These are phyloP conservation scores for Meteorus sp. DNA, from an alignment of 1,140 invertebrate genomes.

Conservation along the genomic window DNA sequence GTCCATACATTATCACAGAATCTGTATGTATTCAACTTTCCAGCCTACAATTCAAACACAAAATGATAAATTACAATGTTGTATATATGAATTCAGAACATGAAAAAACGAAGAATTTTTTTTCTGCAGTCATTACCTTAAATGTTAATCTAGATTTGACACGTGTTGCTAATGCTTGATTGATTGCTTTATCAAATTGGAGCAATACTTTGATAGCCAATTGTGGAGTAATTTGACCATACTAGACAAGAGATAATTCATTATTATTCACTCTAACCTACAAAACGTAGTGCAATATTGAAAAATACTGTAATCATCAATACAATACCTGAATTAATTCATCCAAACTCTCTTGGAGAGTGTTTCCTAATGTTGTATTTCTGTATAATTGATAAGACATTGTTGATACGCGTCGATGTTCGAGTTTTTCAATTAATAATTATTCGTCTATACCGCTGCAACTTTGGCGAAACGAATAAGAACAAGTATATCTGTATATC, in stretches of 20 bases:
- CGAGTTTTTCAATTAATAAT: too few relatives aligned
- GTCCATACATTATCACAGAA: slow-evolving; percentile 99
- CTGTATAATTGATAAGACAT: slow-evolving; percentile 97
- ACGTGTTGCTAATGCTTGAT: slow-evolving; percentile 87
- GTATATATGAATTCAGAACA: slow-evolving; percentile 7
- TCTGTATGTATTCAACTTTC: slow-evolving; percentile 96
- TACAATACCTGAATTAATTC: slow-evolving; percentile 79
- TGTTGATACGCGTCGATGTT: too few relatives aligned
- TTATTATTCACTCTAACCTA: slow-evolving; percentile 22
- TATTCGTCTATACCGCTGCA: too few relatives aligned
- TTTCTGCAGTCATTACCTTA: slow-evolving; percentile 67
- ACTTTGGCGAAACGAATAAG: too few relatives aligned
- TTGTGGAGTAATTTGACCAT: slow-evolving; percentile 92
- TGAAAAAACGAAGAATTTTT: background rate
- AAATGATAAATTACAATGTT: slow-evolving; percentile 14
- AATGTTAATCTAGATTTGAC: slow-evolving; percentile 93
- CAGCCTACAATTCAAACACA: slow-evolving; percentile 66
- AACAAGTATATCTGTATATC: too few relatives aligned
- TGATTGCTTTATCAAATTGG: slow-evolving; percentile 97
- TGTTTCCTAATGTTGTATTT: slow-evolving; percentile 96
- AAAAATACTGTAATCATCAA: background rate
- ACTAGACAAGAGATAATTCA: slow-evolving; percentile 66
- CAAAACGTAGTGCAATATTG: background rate
- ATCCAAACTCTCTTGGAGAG: slow-evolving; percentile 93
- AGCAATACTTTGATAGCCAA: slow-evolving; percentile 90